Base-by-base conservation (phyloP, 2,888 invertebrate species). In the Alviniconcha strummeri region DNA sequence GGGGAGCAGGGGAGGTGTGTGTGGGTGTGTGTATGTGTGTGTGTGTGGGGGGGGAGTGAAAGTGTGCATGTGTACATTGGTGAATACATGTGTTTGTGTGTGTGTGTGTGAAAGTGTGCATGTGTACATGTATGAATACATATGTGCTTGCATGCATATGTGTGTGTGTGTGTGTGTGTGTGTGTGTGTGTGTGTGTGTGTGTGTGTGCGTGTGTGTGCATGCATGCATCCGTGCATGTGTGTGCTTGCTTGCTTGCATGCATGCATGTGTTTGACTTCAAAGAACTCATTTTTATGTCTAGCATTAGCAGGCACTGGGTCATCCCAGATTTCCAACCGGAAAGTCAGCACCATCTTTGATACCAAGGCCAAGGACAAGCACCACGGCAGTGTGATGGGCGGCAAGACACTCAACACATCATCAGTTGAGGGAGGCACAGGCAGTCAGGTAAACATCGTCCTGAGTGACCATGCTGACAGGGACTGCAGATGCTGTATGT, bases 341-440 rank as follows among this genome's bases (percentile, higher is more conserved):
- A 93, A 93, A 88, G 92, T 91, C 52, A 92, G 91, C 89, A 91
- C 91, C 56, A 85, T 92, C 86, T 90, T 90, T 82, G 93, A 92
- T 84, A 84, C 88, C 76, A 92, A 92, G 84, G 89, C 89, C 36
- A 88, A 88, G 56, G 91, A 91, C 83, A 90, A 92, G 82, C 90
- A 91, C 80, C 90, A 90, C 81, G 87, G 88, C 64, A 89, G 89
- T 82, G 88, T 89, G 19, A 86, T 89, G 13, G 91, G 90, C 4
- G 89, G 84, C 8, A 91, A 89, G 74, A 89, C 90, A 5, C 86
- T 89, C 72, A 90, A 90, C 81, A 89, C 90, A 4, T 91, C 92
- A 15, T 90, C 91, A 9, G 86, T 90, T 15, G 92, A 91, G 84
- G 92, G 90, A 4, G 90, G 90, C 64, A 89, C 90, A 60, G 90